These are phyloP conservation scores for Percina caprodes DNA, from an alignment of 2,113 vertebrate species.

Conservation along the genomic window DNA sequence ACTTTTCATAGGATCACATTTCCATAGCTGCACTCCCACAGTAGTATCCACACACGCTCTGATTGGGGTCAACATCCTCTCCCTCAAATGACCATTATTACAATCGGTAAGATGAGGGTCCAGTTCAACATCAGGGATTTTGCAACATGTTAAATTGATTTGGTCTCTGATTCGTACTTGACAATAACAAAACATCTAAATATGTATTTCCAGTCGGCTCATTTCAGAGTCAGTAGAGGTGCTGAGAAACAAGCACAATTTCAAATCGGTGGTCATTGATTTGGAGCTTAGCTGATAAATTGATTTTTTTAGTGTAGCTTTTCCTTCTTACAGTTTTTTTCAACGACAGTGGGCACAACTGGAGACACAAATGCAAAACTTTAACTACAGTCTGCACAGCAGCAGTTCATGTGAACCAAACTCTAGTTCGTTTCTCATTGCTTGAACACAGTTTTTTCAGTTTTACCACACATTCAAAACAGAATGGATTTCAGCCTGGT, in stretches of 20 bases:
- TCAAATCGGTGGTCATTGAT: neutral
- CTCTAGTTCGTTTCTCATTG: no score
- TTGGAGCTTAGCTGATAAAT: neutral
- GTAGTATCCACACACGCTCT: neutral
- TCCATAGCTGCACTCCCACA: neutral
- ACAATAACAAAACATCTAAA: neutral
- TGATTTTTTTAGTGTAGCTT: constrained; percentile 26
- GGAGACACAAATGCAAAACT: no score
- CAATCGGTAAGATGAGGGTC: constrained; percentile 1
- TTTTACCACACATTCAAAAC: no score
- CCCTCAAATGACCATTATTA: constrained; percentile 25
- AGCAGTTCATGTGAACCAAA: no score
- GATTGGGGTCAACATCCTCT: constrained; percentile 7
- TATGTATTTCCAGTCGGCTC: neutral
- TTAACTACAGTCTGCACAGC: no score
- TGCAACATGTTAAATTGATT: neutral
- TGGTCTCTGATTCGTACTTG: constrained; percentile 10
- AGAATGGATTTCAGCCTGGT: no score
- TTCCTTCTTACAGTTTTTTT: neutral
- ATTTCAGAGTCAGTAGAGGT: neutral
- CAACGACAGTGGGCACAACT: no score
- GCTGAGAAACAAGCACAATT: constrained; percentile 5
- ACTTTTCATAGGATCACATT: neutral
- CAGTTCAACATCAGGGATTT: constrained; percentile 4
- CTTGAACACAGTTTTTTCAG: no score